Percentiles rank a stretch among this genome's conserved stretches.
These are phyloP conservation scores for Muntiacus muntjak DNA, from an alignment of 2,113 vertebrate genomes.

Conservation along the genomic window DNA sequence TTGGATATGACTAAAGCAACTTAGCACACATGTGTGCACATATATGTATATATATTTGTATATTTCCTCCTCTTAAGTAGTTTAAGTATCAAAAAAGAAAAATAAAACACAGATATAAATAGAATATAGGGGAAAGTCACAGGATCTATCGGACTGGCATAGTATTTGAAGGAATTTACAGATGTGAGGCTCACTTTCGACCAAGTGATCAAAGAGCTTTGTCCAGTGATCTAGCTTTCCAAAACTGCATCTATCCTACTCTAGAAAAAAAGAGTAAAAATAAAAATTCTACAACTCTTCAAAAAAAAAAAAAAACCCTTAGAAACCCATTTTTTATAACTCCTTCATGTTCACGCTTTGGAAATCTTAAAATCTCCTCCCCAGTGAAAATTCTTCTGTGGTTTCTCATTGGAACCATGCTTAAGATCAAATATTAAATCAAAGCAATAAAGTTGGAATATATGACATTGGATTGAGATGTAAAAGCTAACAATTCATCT, in stretches of 20 bases:
- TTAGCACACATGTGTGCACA: neutral
- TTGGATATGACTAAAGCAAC: neutral
- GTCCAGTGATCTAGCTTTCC: neutral
- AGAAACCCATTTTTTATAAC: neutral
- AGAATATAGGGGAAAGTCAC: neutral
- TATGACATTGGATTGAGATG: constrained; percentile 28
- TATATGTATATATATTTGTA: neutral
- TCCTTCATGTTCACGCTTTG: neutral
- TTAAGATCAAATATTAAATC: constrained; percentile 51
- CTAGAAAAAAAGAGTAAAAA: neutral
- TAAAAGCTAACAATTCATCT: constrained; percentile 47
- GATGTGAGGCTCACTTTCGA: neutral
- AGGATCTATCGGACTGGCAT: neutral
- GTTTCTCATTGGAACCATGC: constrained; percentile 28
- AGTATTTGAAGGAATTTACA: constrained; percentile 28
- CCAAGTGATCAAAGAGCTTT: neutral
- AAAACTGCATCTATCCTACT: neutral
- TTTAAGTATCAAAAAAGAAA: neutral
- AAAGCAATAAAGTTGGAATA: constrained; percentile 47
- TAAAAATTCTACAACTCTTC: neutral
- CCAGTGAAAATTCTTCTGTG: constrained; percentile 18
- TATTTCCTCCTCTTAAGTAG: neutral
- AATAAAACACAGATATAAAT: neutral
- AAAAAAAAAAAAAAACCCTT: neutral
- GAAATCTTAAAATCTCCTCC: constrained; percentile 36